Conservation (phyloP, 2,888 invertebrate species). For the Theretra japonica region DNA sequence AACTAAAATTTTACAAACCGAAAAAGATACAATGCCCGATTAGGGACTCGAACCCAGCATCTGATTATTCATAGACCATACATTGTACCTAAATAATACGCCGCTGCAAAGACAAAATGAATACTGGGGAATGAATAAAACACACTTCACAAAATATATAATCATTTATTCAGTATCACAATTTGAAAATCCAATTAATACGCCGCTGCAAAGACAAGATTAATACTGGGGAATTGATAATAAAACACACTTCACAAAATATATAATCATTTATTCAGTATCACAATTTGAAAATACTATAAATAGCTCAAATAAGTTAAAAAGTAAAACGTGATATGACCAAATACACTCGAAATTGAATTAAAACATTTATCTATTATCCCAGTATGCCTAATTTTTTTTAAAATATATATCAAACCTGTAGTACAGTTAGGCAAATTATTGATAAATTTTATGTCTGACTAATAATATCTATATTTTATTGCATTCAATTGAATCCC, state of each 20-base stretch:
- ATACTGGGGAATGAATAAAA: conserved; percentile 25
- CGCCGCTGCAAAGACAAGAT: not conserved
- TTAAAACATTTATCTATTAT: not conserved
- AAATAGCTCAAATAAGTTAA: not conserved
- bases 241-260: conserved; percentile 37
- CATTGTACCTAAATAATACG: too few relatives aligned
- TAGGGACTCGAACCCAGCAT: too few relatives aligned
- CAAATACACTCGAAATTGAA: conserved; percentile 9
- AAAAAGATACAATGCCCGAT: too few relatives aligned
- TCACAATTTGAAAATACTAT: conserved; percentile 44
- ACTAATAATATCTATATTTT: too few relatives aligned
- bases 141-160: conserved; percentile 41
- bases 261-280: conserved; percentile 51
- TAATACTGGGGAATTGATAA: not conserved
- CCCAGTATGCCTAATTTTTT: not conserved
- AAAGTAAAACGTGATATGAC: conserved; percentile 9
- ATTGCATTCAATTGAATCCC: too few relatives aligned
- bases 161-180: conserved; percentile 53
- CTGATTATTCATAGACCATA: too few relatives aligned
- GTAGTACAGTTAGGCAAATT: too few relatives aligned
- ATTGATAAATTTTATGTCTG: too few relatives aligned
- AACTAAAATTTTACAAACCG: too few relatives aligned
- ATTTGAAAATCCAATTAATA: conserved; percentile 37
- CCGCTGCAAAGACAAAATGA: not conserved
- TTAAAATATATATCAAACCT: not conserved